Evolutionary conservation across 2,797 vertebrate genomes (phyloP).

Genomic region (Halcyon badia): DNA sequence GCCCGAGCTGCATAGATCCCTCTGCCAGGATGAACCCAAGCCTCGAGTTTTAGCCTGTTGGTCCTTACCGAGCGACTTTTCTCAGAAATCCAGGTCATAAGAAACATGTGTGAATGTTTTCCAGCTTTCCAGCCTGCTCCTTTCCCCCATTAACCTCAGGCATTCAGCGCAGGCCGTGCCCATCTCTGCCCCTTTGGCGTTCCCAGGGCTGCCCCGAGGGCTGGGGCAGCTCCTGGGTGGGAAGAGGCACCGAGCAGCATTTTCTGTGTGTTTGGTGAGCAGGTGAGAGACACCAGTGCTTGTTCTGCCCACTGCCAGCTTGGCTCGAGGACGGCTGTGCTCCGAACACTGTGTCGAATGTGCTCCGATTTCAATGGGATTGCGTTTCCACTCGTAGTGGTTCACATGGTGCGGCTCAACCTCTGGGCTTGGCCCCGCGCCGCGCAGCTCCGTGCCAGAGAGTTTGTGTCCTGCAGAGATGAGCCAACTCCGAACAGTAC

Average conservation of each 20-base stretch:
- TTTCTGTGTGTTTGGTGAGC: background rate
- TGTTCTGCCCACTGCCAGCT: background rate
- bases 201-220: background rate
- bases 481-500: background rate
- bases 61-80: background rate
- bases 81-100: background rate
- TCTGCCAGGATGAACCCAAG: background rate
- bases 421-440: background rate
- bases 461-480: background rate
- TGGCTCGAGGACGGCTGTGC: background rate
- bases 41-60: background rate
- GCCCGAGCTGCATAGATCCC: fast-evolving
- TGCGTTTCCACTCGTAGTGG: background rate
- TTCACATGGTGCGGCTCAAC: conserved; percentile 5
- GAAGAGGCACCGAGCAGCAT: background rate
- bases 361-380: background rate
- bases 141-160: background rate
- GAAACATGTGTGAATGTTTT: background rate
- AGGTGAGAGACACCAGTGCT: background rate
- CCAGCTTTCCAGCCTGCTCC: background rate
- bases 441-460: background rate
- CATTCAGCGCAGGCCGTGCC: background rate
- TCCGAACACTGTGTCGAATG: background rate
- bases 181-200: background rate
- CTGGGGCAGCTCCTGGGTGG: background rate